Evolutionary conservation across 2,888 invertebrate species (phyloP), one percentile per base, ranked within the genome.

Genomic region (Mellilla xanthometata): DNA sequence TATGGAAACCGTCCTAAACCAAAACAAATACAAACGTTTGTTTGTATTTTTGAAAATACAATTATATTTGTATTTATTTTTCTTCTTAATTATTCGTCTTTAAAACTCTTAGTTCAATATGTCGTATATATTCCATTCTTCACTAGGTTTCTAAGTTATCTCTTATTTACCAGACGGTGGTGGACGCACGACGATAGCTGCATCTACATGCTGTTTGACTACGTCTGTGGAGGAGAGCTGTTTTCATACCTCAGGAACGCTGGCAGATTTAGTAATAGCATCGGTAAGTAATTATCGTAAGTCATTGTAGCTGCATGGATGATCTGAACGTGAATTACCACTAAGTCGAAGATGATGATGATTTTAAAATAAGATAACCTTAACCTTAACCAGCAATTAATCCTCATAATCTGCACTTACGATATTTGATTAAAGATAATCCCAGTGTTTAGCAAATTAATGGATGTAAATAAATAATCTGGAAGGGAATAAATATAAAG

Each of bases 201-300:
- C 76, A 93, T 99, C 53, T 99, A 98, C 89, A 98, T 99, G 98
- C 91, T 99, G 48, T 95, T 99, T 77, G 99, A 99, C 81, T 99
- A 97, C 82, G 96, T 98, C 1, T 96, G 97, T 59, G 98, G 99
- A 7, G 99, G 99, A 6, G 99, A 99, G 82, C 92, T 99, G 13
- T 99, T 99, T 85, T 97, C 98, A 5, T 99, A 99, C 80, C 90
- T 99, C 56, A 92, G 99, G 61, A 97, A 96, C 75, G 95, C 96
- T 23, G 97, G 98, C 52, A 91, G 96, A 70, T 99, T 99, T 88
- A 93, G 94, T 63, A 95, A 95, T 65, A 93, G 94, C 66, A 94
- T 95, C 54, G 95, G 93, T 93, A 79, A 82, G 78, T 40, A 12
- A 19, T 19, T 19, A 19, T n/a, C n/a, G n/a, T n/a, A n/a, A n/a